Conservation (phyloP, 2,888 invertebrate species). For the Rhorus exstirpatorius region DNA sequence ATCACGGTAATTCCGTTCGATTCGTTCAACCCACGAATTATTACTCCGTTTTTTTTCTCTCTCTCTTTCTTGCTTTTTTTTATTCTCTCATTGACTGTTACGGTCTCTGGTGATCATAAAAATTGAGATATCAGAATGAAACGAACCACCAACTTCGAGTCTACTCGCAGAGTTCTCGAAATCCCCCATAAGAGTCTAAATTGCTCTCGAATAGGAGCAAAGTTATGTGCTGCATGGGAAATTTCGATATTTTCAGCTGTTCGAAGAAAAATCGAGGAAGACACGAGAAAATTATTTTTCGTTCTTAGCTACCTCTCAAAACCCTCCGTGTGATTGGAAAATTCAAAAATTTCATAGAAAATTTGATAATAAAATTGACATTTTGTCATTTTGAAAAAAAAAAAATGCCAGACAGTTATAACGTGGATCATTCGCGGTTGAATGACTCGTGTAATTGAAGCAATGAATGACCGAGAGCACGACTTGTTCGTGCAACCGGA, state of each 20-base stretch:
- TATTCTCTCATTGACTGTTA: constrained; percentile 26
- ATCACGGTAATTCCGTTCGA: constrained; percentile 54
- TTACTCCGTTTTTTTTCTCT: constrained; percentile 30
- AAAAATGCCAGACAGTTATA: constrained; percentile 2
- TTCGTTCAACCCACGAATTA: constrained; percentile 39
- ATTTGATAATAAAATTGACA: neutral
- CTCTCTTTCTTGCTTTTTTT: neutral
- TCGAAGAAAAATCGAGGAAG: neutral
- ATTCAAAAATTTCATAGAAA: neutral
- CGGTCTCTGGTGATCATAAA: neutral
- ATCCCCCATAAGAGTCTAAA: no score
- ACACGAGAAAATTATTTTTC: no score
- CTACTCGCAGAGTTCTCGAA: no score
- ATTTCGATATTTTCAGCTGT: no score
- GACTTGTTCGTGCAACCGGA: constrained; percentile 56
- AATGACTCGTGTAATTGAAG: constrained; percentile 45
- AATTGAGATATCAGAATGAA: no score
- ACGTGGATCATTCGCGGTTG: constrained; percentile 49
- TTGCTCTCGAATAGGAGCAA: no score
- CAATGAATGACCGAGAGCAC: constrained; percentile 52
- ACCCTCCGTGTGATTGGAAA: no score
- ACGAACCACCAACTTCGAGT: no score
- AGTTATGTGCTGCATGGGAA: no score
- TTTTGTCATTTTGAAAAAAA: neutral
- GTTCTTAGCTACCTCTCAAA: no score